Evolutionary conservation across 2,113 vertebrate species (phyloP), one percentile per base, ranked within the genome.

Genomic region (Talpa occidentalis): DNA sequence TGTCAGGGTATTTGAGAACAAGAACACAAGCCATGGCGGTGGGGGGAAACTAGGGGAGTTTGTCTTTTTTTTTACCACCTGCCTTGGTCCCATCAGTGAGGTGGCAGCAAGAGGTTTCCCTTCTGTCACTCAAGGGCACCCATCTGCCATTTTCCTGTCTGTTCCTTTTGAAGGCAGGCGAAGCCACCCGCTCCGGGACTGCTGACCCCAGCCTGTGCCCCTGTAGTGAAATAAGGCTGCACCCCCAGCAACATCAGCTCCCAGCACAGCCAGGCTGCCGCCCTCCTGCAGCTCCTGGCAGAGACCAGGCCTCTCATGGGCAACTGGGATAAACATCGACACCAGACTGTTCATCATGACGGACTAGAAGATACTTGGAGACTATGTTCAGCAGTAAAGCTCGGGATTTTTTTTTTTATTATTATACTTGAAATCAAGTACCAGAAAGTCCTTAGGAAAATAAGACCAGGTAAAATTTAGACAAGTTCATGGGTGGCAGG

Each of bases 201-300:
- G 28, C 92, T 81, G 49, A 49, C 97, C 37, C 81, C 79, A 42
- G 82, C 21, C 59, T 60, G 0, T 1, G 66, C 62, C 64, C 93
- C 76, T 47, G 95, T 90, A 95, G 97, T 21, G 97, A 97, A 97
- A 94, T 69, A 80, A 97, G 97, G 78, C 60, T 80, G 56, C 19
- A 30, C 62, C 49, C 15, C 32, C 70, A 76, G 52, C 28, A 35
- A 42, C 54, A 80, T 40, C 35, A 9, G 73, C 81, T 64, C 54
- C 91, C 85, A 89, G 83, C 54, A 88, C 17, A 26, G 72, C 88
- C 77, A 76, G 69, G 93, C 85, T 96, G 2, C 6, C 78, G 56
- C 88, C 96, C 96, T 85, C 32, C 0, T 42, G 52, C 91, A 88
- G 76, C 95, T 96, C 82, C 93, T 94, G 91, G 95, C 84, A 93